Percentiles rank a stretch among this genome's conserved stretches.
phyloP scores from a whole-genome alignment of 2,888 invertebrate genomes.

The Ypsolopha sequella region DNA sequence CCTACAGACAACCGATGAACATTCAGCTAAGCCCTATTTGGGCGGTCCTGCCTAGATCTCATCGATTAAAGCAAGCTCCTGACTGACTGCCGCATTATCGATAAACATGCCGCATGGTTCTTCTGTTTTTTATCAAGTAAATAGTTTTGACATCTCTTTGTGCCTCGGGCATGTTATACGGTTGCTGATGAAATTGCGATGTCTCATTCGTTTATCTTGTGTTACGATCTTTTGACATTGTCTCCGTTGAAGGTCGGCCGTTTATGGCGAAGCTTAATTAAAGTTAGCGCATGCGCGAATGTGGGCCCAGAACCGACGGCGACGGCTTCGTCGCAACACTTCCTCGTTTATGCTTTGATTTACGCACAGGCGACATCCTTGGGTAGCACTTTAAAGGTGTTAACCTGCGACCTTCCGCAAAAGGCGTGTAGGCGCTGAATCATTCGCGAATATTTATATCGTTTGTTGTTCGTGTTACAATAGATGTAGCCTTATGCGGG shows the following conservation, averaged over 20 bases:
- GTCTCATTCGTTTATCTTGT: constrained; percentile 17
- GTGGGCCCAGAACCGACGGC: constrained; percentile 11
- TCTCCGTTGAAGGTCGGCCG: constrained; percentile 35
- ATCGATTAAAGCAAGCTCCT: constrained; percentile 5
- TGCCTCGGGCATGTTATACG: neutral
- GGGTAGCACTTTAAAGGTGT: constrained; percentile 21
- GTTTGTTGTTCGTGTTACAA: constrained; percentile 28
- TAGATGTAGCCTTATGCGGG: constrained; percentile 28
- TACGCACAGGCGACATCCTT: constrained; percentile 41
- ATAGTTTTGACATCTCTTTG: neutral
- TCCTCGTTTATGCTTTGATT: constrained; percentile 32
- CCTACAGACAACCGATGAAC: constrained; percentile 6
- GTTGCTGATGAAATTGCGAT: constrained; percentile 7
- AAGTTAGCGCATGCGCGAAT: constrained; percentile 31
- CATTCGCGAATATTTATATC: constrained; percentile 42
- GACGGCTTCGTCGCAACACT: constrained; percentile 36
- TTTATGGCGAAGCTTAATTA: constrained; percentile 49
- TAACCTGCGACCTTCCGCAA: constrained; percentile 49
- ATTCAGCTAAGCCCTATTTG: constrained; percentile 15
- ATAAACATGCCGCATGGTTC: neutral
- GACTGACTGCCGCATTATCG: neutral
- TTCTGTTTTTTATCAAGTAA: neutral
- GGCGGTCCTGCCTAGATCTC: constrained; percentile 10
- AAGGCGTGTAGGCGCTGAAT: constrained; percentile 28
- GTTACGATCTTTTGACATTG: constrained; percentile 32